A percentile compares a stretch with the other conserved stretches of the same genome.
phyloP scores from a whole-genome alignment of 2,888 invertebrate genomes.

The Podotricha telesiphe region DNA sequence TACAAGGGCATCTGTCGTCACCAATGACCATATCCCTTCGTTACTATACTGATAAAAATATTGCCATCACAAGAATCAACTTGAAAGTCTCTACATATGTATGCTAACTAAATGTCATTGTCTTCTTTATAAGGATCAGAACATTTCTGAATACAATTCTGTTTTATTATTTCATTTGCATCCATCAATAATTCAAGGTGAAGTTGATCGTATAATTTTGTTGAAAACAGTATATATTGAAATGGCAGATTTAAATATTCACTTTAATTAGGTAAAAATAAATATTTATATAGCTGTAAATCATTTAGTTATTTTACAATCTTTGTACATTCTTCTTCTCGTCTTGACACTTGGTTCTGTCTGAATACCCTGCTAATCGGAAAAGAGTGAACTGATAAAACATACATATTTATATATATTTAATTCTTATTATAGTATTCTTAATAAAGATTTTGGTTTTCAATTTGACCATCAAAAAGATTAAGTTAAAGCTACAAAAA shows the following conservation, averaged over 20 bases:
- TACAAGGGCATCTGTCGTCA: too few species aligned
- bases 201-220: neutral
- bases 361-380: too few species aligned
- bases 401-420: too few species aligned
- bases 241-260: neutral
- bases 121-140: slow-evolving; percentile 54
- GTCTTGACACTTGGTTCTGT: too few species aligned
- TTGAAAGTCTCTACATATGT: neutral
- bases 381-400: too few species aligned
- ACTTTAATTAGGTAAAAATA: too few species aligned
- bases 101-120: slow-evolving; percentile 52
- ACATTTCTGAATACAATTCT: slow-evolving; percentile 52
- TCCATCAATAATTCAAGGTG: slow-evolving; percentile 27
- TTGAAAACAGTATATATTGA: neutral
- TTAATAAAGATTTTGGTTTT: too few species aligned
- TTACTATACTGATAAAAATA: neutral
- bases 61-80: neutral
- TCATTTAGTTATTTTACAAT: too few species aligned
- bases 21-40: neutral
- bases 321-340: too few species aligned
- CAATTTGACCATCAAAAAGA: too few species aligned
- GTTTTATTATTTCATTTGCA: slow-evolving; percentile 45
- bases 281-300: neutral
- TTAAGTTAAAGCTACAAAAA: too few species aligned
- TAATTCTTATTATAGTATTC: too few species aligned